A percentile compares a stretch with the other conserved stretches of the same genome.
Evolutionary conservation across 2,888 invertebrate species (phyloP).

Genomic region (Cartodere bifasciata): DNA sequence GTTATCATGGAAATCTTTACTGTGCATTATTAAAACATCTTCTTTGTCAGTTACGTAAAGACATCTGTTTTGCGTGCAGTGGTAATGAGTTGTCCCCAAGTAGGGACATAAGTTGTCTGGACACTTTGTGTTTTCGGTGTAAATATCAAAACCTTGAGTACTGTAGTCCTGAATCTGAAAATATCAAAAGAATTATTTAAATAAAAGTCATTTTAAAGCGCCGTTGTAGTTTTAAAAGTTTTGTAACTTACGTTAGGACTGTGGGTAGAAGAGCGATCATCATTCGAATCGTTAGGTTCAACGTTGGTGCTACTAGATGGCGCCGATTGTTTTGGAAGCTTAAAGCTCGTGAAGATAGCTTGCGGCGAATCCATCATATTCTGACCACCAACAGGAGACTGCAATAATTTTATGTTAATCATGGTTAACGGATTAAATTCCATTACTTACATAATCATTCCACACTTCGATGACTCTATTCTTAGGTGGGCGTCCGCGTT

Average conservation of each 20-base stretch:
- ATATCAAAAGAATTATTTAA: too few species aligned
- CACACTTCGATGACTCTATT: constrained; percentile 88
- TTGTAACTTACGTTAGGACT: constrained; percentile 29
- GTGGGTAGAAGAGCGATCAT: constrained; percentile 31
- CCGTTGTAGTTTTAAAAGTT: neutral
- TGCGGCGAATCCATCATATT: constrained; percentile 56
- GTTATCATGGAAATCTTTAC: constrained; percentile 75
- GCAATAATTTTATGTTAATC: constrained; percentile 12
- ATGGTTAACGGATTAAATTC: constrained; percentile 9
- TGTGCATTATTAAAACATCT: constrained; percentile 66
- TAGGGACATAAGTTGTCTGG: constrained; percentile 64
- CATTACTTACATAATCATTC: constrained; percentile 60
- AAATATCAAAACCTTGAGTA: constrained; percentile 50
- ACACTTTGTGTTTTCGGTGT: constrained; percentile 50
- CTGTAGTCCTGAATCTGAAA: constrained; percentile 39
- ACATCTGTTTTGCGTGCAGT: constrained; percentile 72
- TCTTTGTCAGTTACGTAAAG: constrained; percentile 72
- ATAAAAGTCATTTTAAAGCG: neutral
- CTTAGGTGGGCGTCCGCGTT: constrained; percentile 92
- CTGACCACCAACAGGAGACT: constrained; percentile 28
- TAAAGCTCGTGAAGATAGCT: constrained; percentile 88
- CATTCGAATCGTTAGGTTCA: constrained; percentile 29
- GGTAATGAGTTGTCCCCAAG: constrained; percentile 62
- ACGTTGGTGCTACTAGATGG: constrained; percentile 27
- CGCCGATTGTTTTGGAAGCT: constrained; percentile 59